Evolutionary conservation across 2,797 vertebrate genomes (phyloP).

Genomic region (Vireo griseus): DNA sequence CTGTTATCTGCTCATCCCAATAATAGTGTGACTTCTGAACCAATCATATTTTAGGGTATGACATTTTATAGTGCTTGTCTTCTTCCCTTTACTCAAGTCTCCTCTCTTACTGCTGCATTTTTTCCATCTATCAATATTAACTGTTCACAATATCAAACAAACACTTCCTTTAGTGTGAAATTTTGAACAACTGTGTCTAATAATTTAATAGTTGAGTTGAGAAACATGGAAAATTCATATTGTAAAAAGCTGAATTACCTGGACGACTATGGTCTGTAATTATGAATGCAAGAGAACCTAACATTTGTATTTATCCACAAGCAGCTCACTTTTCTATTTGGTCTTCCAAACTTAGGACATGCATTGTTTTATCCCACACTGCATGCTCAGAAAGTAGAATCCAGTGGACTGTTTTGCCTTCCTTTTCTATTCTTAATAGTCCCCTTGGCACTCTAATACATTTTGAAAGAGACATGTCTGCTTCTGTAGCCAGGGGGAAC

Average conservation of each 20-base stretch:
- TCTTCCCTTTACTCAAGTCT: not conserved
- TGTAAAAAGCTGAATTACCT: not conserved
- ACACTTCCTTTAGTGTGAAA: not conserved
- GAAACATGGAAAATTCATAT: not conserved
- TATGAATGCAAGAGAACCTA: not conserved
- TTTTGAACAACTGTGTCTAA: not conserved
- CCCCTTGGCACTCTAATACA: not conserved
- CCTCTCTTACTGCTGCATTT: not conserved
- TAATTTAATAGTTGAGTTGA: not conserved
- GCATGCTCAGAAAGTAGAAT: not conserved
- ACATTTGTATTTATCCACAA: not conserved
- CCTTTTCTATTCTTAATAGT: not conserved
- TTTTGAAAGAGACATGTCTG: conserved; percentile 12
- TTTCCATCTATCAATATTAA: not conserved
- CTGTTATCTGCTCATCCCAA: not conserved
- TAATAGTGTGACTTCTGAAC: not conserved
- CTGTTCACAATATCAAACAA: not conserved
- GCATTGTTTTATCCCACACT: not conserved
- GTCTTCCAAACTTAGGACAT: not conserved
- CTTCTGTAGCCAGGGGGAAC: not conserved
- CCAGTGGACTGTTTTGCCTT: not conserved
- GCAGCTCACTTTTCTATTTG: not conserved
- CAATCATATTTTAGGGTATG: not conserved
- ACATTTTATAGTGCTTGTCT: not conserved
- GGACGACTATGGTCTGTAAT: not conserved